Conservation (phyloP, 2,797 vertebrate species). For the Sandelia bainsii region DNA sequence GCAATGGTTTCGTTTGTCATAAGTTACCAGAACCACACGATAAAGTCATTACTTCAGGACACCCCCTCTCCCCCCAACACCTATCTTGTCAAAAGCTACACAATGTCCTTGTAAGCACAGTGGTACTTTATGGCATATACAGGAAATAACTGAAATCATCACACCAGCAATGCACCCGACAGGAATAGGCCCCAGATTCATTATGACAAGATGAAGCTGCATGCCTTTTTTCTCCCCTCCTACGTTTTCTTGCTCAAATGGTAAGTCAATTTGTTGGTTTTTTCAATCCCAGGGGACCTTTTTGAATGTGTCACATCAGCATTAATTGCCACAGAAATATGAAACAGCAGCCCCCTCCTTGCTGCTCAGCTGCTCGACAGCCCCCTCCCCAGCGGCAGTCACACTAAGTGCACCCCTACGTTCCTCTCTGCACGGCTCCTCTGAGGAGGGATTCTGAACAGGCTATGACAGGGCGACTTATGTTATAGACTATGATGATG, state of each 20-base stretch:
- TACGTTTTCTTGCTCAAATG: slow-evolving; percentile 67
- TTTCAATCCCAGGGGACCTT: slow-evolving; percentile 76
- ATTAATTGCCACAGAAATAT: slow-evolving; percentile 82
- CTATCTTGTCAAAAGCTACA: slow-evolving; percentile 72
- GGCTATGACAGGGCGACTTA: slow-evolving; percentile 75
- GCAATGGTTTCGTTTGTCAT: slow-evolving; percentile 79
- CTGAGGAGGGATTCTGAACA: slow-evolving; percentile 72
- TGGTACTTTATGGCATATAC: slow-evolving; percentile 71
- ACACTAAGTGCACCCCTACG: slow-evolving; percentile 77
- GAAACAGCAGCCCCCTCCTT: slow-evolving; percentile 70
- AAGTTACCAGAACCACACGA: slow-evolving; percentile 76
- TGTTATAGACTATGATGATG: slow-evolving; percentile 62
- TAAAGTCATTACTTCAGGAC: slow-evolving; percentile 79
- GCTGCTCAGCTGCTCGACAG: slow-evolving; percentile 52
- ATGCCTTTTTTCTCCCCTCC: slow-evolving; percentile 35
- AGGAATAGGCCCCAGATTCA: slow-evolving; percentile 74
- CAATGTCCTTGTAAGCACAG: slow-evolving; percentile 69
- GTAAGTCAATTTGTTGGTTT: slow-evolving; percentile 82
- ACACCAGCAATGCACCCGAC: slow-evolving; percentile 53
- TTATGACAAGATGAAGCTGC: slow-evolving; percentile 68
- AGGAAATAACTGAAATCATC: slow-evolving; percentile 72
- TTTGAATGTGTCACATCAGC: slow-evolving; percentile 80
- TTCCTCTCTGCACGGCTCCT: slow-evolving; percentile 68
- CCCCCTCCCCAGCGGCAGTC: slow-evolving; percentile 70
- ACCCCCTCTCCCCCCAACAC: background rate